These are phyloP conservation scores for Girardinus metallicus DNA, from an alignment of 2,797 vertebrate species.

Conservation along the genomic window DNA sequence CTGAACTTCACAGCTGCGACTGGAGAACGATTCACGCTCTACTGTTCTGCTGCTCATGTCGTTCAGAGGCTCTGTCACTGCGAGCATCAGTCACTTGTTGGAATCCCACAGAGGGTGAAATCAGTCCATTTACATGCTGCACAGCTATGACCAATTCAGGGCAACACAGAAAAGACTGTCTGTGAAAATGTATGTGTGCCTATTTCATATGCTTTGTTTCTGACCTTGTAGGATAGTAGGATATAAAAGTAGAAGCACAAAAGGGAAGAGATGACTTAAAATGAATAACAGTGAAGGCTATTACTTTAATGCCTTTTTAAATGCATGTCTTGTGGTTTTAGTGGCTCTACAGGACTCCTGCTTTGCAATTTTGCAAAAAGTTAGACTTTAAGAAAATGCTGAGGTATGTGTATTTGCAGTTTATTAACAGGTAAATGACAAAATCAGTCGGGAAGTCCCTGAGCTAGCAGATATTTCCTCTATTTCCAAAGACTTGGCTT, in stretches of 20 bases:
- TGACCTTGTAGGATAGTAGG: conserved; percentile 1
- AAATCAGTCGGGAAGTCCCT: not conserved
- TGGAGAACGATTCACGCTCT: conserved; percentile 45
- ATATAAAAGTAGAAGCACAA: conserved; percentile 7
- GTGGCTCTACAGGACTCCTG: not conserved
- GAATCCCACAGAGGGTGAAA: conserved; percentile 50
- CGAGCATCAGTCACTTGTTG: conserved; percentile 53
- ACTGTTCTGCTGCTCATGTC: conserved; percentile 61
- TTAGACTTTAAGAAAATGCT: conserved; percentile 13
- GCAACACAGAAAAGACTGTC: conserved; percentile 14
- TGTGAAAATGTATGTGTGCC: not conserved
- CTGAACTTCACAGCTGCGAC: conserved; percentile 51
- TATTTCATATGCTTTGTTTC: conserved; percentile 13
- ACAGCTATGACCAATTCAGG: conserved; percentile 36
- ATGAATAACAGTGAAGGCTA: not conserved
- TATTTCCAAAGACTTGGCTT: not conserved
- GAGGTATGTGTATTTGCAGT: not conserved
- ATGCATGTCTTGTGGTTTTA: not conserved
- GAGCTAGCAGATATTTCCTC: not conserved
- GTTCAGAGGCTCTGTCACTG: conserved; percentile 47
- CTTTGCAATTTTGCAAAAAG: not conserved
- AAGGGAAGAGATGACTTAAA: not conserved
- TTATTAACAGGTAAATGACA: not conserved
- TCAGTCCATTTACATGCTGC: conserved; percentile 62
- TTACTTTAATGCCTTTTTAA: not conserved